Evolutionary conservation across 2,888 invertebrate species (phyloP).

Genomic region (Drosophila formosana): DNA sequence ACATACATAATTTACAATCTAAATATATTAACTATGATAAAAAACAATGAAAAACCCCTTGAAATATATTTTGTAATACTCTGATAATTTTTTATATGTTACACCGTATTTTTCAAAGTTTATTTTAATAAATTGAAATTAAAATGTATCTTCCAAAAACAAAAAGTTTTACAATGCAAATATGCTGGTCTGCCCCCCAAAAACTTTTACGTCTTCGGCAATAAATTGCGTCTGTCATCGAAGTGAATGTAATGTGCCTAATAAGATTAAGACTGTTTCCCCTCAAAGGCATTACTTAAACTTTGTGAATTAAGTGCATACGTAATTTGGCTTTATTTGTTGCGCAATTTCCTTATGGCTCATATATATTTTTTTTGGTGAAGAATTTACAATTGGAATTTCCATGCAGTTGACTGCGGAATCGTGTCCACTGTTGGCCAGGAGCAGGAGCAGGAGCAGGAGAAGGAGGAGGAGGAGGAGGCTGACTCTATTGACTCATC

Average conservation of each 20-base stretch:
- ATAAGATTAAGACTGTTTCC: neutral
- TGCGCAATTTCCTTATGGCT: conserved; percentile 9
- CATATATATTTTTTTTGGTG: neutral
- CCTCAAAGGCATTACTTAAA: conserved; percentile 2
- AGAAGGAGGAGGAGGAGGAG: conserved; percentile 3
- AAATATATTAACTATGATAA: too few species aligned
- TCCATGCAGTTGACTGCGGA: conserved; percentile 35
- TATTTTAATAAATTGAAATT: too few species aligned
- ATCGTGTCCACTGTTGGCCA: conserved; percentile 64
- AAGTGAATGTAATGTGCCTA: neutral
- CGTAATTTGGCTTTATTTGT: conserved; percentile 26
- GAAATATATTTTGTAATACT: too few species aligned
- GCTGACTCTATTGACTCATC: conserved; percentile 76
- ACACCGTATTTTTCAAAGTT: too few species aligned
- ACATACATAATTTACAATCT: too few species aligned
- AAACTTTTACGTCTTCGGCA: neutral
- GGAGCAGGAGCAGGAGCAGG: conserved; percentile 7
- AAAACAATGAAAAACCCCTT: too few species aligned
- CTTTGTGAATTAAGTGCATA: conserved; percentile 25
- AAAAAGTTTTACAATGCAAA: too few species aligned
- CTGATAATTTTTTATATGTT: too few species aligned
- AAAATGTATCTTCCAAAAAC: too few species aligned
- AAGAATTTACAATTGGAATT: conserved; percentile 30
- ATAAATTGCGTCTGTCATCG: neutral
- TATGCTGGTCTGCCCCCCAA: neutral